These are phyloP conservation scores for Macroramphosus scolopax DNA, from an alignment of 2,797 vertebrate genomes.

Conservation along the genomic window DNA sequence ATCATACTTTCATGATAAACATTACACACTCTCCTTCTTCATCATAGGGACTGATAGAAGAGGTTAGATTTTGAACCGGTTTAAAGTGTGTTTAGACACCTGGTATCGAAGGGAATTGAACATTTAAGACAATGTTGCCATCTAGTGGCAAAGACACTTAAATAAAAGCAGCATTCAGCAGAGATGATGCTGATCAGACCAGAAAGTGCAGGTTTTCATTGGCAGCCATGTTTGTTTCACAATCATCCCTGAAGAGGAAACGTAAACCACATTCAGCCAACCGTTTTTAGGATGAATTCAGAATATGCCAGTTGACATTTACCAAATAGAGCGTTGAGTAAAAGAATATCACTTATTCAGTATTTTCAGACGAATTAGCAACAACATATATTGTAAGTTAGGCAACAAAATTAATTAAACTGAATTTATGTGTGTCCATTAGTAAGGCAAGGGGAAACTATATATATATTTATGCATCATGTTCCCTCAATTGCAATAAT, in stretches of 20 bases:
- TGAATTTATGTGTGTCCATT: not conserved
- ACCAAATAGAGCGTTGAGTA: not conserved
- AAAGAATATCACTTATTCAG: not conserved
- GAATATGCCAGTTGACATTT: not conserved
- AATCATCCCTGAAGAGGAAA: slow-evolving; percentile 2
- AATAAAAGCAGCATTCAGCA: slow-evolving; percentile 17
- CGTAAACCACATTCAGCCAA: not conserved
- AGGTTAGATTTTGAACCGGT: too few species aligned
- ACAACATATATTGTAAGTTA: not conserved
- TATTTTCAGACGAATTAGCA: not conserved
- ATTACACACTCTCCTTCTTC: too few species aligned
- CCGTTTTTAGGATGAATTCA: not conserved
- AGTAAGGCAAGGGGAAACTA: not conserved
- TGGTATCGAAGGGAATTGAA: too few species aligned
- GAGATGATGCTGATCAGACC: slow-evolving; percentile 2
- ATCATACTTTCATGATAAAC: too few species aligned
- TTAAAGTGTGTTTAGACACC: too few species aligned
- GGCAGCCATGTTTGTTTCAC: slow-evolving; percentile 56
- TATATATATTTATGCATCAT: not conserved
- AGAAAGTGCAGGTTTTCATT: slow-evolving; percentile 30
- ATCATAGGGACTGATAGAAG: too few species aligned
- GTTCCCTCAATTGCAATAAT: not conserved
- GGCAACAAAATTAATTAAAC: not conserved
- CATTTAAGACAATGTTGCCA: slow-evolving; percentile 37
- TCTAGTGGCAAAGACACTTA: slow-evolving; percentile 46